Base-by-base conservation (phyloP, 1,140 invertebrate genomes). In the Zaprionus camerounensis region DNA sequence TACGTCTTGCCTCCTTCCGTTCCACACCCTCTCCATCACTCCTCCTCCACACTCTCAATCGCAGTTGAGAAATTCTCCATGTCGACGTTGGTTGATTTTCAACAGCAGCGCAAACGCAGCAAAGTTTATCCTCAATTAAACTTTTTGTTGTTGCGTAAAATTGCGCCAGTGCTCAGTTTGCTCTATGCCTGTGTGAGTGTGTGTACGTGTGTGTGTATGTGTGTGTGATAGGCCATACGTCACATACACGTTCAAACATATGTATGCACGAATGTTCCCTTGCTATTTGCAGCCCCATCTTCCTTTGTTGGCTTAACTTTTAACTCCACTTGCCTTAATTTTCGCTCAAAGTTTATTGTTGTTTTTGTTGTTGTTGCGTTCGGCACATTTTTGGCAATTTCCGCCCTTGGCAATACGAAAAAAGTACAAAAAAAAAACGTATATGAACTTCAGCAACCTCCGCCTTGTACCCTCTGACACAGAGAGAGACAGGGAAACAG, bases 121-220 rank as follows among this genome's bases (percentile, higher is more conserved):
- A 87, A 87, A 87, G 83, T 87, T 87, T 87, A 87, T 87, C 83
- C 83, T 88, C 83, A 87, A 87, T 87, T 87, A 87, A 87, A 87
- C 84, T 87, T 87, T 87, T 88, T 87, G 83, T 87, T 83, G 83
- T 83, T 87, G 83, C 81, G 84, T 80, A 88, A 87, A 87, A 87
- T 86, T 87, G 78, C 84, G 66, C 80, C 63, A 65, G 59, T 79
- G 72, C 66, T 80, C 67, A 76, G 80, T 83, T 62, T 71, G 46
- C 57, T 57, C 36, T 58, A 41, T 46, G 56, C 58, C 9, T 34
- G 46, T 22, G 51, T 70, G 58, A 17, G 51, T 67, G 58, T 78
- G 76, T 79, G 67, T 78, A 63, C 17, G 51, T 70, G 58, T 78
- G 76, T 34, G 46, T 22, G 51, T 70, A 55, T 22, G 51, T 70